Evolutionary conservation across 2,113 vertebrate genomes (phyloP).

Genomic region (Amazona vittata): DNA sequence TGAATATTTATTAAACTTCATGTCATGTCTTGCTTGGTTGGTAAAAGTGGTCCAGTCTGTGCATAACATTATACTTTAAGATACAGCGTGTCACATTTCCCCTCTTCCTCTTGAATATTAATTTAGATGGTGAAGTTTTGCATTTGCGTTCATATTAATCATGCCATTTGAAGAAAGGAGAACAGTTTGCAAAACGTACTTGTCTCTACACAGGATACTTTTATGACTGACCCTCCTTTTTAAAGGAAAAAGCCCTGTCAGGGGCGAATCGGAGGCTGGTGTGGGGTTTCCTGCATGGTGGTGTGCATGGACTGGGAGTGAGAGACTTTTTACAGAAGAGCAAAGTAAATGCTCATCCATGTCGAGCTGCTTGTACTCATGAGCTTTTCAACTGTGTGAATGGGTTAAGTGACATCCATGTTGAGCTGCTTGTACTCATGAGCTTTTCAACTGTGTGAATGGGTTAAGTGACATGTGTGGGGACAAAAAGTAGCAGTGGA

Average conservation of each 20-base stretch:
- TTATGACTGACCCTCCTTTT: background rate
- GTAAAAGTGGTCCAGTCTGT: slow-evolving; percentile 48
- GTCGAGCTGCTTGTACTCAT: background rate
- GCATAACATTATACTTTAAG: slow-evolving; percentile 61
- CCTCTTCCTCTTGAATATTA: slow-evolving; percentile 37
- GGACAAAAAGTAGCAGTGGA: background rate
- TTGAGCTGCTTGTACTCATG: background rate
- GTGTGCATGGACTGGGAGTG: background rate
- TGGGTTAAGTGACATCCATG: rapidly evolving
- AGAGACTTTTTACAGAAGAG: background rate
- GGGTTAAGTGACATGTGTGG: rapidly evolving
- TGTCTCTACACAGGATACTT: background rate
- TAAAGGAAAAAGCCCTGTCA: rapidly evolving
- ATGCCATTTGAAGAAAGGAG: background rate
- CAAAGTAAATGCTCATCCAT: background rate
- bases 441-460: rapidly evolving
- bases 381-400: background rate
- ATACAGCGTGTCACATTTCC: slow-evolving; percentile 16
- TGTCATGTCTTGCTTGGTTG: slow-evolving; percentile 71
- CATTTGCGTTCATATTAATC: slow-evolving; percentile 37
- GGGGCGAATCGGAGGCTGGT: background rate
- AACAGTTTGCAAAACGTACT: background rate
- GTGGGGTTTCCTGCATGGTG: background rate
- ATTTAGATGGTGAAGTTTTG: slow-evolving; percentile 52
- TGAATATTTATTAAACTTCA: slow-evolving; percentile 85